A percentile compares a stretch with the other conserved stretches of the same genome.
These are phyloP conservation scores for Pseudochromis fuscus DNA, from an alignment of 2,797 vertebrate species.

Conservation along the genomic window DNA sequence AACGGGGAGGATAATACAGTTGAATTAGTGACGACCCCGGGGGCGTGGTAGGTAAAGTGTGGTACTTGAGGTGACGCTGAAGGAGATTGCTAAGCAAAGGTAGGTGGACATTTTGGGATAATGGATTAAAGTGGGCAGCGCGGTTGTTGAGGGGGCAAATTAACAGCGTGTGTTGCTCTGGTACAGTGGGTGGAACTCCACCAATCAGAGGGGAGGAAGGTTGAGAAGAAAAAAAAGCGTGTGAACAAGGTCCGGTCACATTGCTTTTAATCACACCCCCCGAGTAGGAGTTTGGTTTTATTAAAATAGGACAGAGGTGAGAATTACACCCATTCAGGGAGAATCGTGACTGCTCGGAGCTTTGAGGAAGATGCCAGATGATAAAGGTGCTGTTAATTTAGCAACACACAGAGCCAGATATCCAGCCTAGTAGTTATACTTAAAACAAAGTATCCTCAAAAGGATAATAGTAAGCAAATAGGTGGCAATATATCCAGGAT, in stretches of 20 bases:
- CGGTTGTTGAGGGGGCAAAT: slow-evolving; percentile 43
- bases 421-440: slow-evolving; percentile 1
- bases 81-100: slow-evolving; percentile 68
- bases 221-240: slow-evolving; percentile 45
- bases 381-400: slow-evolving; percentile 49
- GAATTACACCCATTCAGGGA: slow-evolving; percentile 36
- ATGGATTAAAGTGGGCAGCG: slow-evolving; percentile 71
- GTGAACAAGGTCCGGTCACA: slow-evolving; percentile 63
- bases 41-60: slow-evolving; percentile 66
- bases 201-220: slow-evolving; percentile 52
- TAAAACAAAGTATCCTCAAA: slow-evolving; percentile 50
- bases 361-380: slow-evolving; percentile 33
- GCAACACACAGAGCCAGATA: slow-evolving; percentile 26
- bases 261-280: slow-evolving; percentile 72
- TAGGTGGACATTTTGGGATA: slow-evolving; percentile 77
- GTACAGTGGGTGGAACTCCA: slow-evolving; percentile 55
- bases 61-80: slow-evolving; percentile 58
- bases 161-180: slow-evolving; percentile 41
- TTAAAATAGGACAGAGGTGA: slow-evolving; percentile 70
- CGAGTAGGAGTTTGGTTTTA: slow-evolving; percentile 73
- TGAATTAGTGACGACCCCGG: slow-evolving; percentile 60
- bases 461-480: slow-evolving; percentile 50
- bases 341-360: slow-evolving; percentile 40
- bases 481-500: slow-evolving; percentile 40
- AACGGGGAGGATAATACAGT: slow-evolving; percentile 52